Percentiles rank a stretch among this genome's conserved stretches.
Evolutionary conservation across 2,888 invertebrate species (phyloP).

Genomic region (Mallateleia sp.): DNA sequence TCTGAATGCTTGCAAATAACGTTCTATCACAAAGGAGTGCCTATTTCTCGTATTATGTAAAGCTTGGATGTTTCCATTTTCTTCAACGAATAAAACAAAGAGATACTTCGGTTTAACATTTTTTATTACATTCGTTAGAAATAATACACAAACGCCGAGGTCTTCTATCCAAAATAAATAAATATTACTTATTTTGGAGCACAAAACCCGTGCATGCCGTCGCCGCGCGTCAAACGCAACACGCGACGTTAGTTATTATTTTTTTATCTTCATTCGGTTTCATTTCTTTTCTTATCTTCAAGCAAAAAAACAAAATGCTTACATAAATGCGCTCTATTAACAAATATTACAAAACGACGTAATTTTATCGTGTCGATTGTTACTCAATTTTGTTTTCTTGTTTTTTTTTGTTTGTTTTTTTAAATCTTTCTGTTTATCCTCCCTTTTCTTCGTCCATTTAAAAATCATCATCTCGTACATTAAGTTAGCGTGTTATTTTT

Average conservation of each 20-base stretch:
- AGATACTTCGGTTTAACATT: slow-evolving; percentile 84
- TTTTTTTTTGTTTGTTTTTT: slow-evolving; percentile 46
- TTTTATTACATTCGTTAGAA: slow-evolving; percentile 89
- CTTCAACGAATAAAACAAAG: not conserved
- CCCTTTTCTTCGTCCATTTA: slow-evolving; percentile 27
- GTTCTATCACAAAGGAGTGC: slow-evolving; percentile 31
- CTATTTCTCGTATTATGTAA: slow-evolving; percentile 14
- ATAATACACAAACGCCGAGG: slow-evolving; percentile 88
- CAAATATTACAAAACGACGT: slow-evolving; percentile 85
- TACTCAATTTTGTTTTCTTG: slow-evolving; percentile 26
- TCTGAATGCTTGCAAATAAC: not conserved
- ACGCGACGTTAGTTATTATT: slow-evolving; percentile 72
- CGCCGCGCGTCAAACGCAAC: slow-evolving; percentile 60
- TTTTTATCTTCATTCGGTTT: slow-evolving; percentile 41
- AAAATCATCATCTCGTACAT: slow-evolving; percentile 46
- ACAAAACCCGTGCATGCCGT: slow-evolving; percentile 77
- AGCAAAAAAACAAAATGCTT: slow-evolving; percentile 86
- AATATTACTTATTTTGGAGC: slow-evolving; percentile 82
- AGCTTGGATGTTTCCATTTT: not conserved
- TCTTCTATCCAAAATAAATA: slow-evolving; percentile 85
- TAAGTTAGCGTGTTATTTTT: slow-evolving; percentile 52
- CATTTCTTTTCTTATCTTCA: slow-evolving; percentile 44
- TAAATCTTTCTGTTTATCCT: slow-evolving; percentile 36
- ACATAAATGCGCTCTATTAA: slow-evolving; percentile 87
- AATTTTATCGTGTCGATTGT: slow-evolving; percentile 68